Base-by-base conservation (phyloP, 1,140 invertebrate species). In the Bombus haemorrhoidalis region DNA sequence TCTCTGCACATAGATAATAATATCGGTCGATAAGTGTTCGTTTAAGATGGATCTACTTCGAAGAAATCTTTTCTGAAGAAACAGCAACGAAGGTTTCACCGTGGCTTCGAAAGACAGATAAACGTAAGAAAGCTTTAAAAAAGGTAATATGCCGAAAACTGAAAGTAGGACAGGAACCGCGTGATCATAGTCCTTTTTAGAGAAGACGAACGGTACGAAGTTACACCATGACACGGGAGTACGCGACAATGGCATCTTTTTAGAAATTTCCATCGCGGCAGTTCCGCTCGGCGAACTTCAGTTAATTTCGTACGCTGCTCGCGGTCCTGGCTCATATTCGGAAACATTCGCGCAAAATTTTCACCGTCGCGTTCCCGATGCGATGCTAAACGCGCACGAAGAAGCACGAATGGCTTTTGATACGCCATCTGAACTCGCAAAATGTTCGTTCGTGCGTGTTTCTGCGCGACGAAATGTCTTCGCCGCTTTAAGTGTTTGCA, bases 271-370 rank as follows among this genome's bases (percentile, higher is more conserved):
- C 57, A 15, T 34, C 73, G 57, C 59, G 28, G n/a, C 25, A 28
- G 78, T 69, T 47, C 25, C 64, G 64, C 34, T 57, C 32, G 43
- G 15, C 28, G 73, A 76, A 76, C 25, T 83, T 75, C 81, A 18
- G 12, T 83, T 83, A 83, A 83, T 83, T 83, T 77, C 62, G 72
- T 47, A 53, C 81, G 62, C 59, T 43, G 47, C 62, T 47, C 73
- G 47, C 62, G 71, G 62, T 22, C 25, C 43, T n/a, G 47, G 34
- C 74, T 69, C 78, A 69, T 80, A 80, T 80, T 80, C 78, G 78
- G 78, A 69, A 69, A 83, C 81, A 69, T 83, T 75, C 39, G 74
- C 81, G 81, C 59, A 68, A 77, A 83, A 83, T 83, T 47, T 83
- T 77, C 81, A 83, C 59, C 39, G 59, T 47, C 10, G 32, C 73